Evolutionary conservation across 2,113 vertebrate species (phyloP).

Genomic region (Speoplatyrhinus poulsoni): DNA sequence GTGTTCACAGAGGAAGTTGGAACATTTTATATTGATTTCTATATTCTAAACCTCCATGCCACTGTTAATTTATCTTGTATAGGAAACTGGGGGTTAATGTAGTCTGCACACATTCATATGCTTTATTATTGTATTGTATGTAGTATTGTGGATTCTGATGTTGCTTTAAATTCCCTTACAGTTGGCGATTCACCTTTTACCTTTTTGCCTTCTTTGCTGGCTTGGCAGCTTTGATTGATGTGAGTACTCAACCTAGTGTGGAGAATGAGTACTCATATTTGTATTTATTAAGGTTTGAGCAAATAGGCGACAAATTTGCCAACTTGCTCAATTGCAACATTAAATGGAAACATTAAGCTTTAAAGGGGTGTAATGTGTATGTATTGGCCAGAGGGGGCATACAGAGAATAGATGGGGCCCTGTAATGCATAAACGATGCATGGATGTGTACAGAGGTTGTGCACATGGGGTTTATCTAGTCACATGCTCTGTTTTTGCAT

Average conservation of each 20-base stretch:
- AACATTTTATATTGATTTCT: not conserved
- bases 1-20: not conserved
- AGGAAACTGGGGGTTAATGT: not conserved
- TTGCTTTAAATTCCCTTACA: slow-evolving; percentile 77
- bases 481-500: too few relatives aligned
- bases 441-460: too few relatives aligned
- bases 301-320: not conserved
- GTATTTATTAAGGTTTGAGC: too few relatives aligned
- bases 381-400: too few relatives aligned
- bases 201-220: slow-evolving; percentile 94
- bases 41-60: not conserved
- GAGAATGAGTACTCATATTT: not conserved
- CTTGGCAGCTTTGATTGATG: slow-evolving; percentile 87
- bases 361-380: too few relatives aligned
- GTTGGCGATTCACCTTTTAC: slow-evolving; percentile 99
- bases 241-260: slow-evolving; percentile 75
- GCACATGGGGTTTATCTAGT: too few relatives aligned
- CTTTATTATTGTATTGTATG: not conserved
- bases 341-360: not conserved
- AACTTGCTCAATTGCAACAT: not conserved
- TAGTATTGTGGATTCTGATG: slow-evolving; percentile 27
- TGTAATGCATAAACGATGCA: too few relatives aligned
- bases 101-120: not conserved
- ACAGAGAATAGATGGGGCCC: too few relatives aligned
- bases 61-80: not conserved